Evolutionary conservation across 2,113 vertebrate species (phyloP).

Genomic region (Fregetta grallaria): DNA sequence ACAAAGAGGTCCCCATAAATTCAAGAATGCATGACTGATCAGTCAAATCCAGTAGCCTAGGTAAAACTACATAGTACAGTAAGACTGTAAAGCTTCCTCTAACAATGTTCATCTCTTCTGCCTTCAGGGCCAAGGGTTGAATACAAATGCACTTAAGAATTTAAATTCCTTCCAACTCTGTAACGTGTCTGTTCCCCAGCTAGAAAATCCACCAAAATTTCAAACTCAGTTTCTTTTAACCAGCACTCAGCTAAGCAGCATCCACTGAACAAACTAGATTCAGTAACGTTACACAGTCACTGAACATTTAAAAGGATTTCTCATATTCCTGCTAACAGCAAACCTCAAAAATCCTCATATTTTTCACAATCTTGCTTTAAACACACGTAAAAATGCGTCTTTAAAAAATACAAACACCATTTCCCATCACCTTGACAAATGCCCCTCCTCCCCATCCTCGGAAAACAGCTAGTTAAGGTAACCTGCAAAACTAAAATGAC

Average conservation of each 20-base stretch:
- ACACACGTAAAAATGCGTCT: not conserved
- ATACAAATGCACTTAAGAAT: not conserved
- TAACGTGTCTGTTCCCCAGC: not conserved
- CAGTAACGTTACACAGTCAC: rapidly evolving
- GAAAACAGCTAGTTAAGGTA: not conserved
- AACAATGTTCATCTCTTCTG: not conserved
- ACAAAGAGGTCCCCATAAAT: not conserved
- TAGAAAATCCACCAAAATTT: not conserved
- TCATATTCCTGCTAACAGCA: not conserved
- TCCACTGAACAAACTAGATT: not conserved
- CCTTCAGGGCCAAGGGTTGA: not conserved
- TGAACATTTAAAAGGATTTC: not conserved
- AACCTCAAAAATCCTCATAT: not conserved
- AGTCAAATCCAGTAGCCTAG: not conserved
- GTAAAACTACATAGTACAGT: not conserved
- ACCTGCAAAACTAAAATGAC: not conserved
- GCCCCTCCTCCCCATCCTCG: not conserved
- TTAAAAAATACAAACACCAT: not conserved
- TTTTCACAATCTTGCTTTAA: not conserved
- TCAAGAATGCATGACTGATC: not conserved
- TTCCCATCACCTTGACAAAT: not conserved
- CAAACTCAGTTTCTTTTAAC: not conserved
- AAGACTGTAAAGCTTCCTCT: not conserved
- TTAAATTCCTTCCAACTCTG: not conserved
- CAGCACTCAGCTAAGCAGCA: not conserved